Percentiles rank a stretch among this genome's conserved stretches.
Evolutionary conservation across 2,797 vertebrate genomes (phyloP).

Genomic region (Remorina albescens): DNA sequence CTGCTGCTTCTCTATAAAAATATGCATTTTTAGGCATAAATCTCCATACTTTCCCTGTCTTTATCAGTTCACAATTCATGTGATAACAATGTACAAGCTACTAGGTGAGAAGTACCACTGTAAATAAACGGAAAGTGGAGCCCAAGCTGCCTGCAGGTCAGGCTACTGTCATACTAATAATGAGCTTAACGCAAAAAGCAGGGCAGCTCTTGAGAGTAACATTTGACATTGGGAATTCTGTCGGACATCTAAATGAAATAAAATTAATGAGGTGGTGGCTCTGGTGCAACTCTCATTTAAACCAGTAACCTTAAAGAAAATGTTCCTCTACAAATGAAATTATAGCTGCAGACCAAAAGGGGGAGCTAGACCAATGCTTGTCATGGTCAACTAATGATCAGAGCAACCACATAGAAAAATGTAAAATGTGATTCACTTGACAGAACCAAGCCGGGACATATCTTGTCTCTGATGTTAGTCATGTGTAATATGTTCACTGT

Average conservation of each 20-base stretch:
- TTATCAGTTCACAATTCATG: slow-evolving; percentile 2
- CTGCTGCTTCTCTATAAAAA: slow-evolving; percentile 7
- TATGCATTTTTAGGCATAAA: neutral
- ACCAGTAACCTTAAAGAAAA: neutral
- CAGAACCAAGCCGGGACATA: neutral
- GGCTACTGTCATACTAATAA: slow-evolving; percentile 52
- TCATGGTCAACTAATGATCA: neutral
- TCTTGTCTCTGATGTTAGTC: neutral
- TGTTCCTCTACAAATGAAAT: neutral
- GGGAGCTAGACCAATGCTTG: slow-evolving; percentile 18
- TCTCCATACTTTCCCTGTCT: slow-evolving; percentile 23
- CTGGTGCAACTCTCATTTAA: neutral
- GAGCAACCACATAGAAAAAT: neutral
- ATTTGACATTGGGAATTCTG: neutral
- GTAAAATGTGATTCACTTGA: neutral
- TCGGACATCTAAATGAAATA: neutral
- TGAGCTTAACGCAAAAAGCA: slow-evolving; percentile 26
- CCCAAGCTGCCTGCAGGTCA: slow-evolving; percentile 82
- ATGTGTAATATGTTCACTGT: neutral
- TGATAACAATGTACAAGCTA: slow-evolving; percentile 21
- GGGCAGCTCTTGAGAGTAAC: slow-evolving; percentile 15
- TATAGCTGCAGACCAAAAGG: slow-evolving; percentile 37
- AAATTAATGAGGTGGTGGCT: neutral
- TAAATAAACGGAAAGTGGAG: slow-evolving; percentile 42
- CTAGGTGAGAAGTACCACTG: slow-evolving; percentile 44